Base-by-base conservation (phyloP, 2,113 vertebrate genomes). In the Trichomycterus rosablanca region DNA sequence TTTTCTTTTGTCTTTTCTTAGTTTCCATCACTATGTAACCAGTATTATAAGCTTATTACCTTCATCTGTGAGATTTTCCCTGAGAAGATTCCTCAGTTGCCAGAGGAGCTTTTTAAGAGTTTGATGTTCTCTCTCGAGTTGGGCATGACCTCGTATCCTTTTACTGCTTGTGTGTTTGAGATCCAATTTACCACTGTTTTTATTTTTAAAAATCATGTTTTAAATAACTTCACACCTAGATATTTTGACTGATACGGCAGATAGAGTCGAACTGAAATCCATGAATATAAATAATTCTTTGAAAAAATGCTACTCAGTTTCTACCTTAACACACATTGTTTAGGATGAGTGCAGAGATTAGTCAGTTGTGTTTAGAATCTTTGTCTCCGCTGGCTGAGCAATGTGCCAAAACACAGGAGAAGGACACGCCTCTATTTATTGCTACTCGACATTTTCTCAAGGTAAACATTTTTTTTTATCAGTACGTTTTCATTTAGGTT, bases 51-150 rank as follows among this genome's bases (percentile, higher is more conserved):
- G 81, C 89, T 99, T 81, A 97, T 99, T 81, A 99, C 96, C 59
- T 99, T 99, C 89, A 99, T 99, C 81, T 99, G 96, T 82, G 96
- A 99, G 84, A 97, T 98, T 83, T 99, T 99, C 71, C 96, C 96
- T 71, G 96, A 99, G 73, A 99, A 99, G 86, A 98, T 99, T 86
- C 95, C 96, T 9, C 94, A 95, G 76, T 90, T 99, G 75, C 96
- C 96, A 16, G 96, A 99, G 64, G 96, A 98, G 52, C 88, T 99
- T 43, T 99, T 99, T 82, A 98, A 99, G 80, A 99, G 95, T 78
- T 85, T 99, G 50, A 99, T 99, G 95, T 96, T 92, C 82, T 99
- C 96, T 7, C 78, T 99, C 76, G 96, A 99, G 78, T 84, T 98
- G 70, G 96, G 96, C 49, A 97, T 99, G 94, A 97, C 96, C 51